Evolutionary conservation across 2,113 vertebrate genomes (phyloP), one percentile per base, ranked within the genome.

Genomic region (Notechis scutatus): DNA sequence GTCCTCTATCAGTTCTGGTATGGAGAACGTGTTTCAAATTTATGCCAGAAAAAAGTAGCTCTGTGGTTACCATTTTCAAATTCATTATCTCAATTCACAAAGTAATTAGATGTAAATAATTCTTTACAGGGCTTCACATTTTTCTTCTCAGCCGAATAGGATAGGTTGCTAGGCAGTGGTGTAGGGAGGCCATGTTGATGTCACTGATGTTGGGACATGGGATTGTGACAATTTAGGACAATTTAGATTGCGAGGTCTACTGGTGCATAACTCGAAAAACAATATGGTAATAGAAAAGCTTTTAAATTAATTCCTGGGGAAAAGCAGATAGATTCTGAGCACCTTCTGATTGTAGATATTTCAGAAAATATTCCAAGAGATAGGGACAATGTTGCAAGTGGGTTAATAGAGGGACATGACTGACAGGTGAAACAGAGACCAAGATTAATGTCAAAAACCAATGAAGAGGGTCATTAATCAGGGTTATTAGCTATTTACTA

Each of bases 1-100:
- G 96, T 98, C 98, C 50, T 98, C 98, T 94, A 99, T 99, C 96
- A 99, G 98, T 96, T 98, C 98, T 96, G 99, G 99, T 99, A 98
- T 90, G 94, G 92, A 91, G 95, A 92, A 86, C 9, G 0, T 39
- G 12, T 55, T 26, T 88, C 50, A 56, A 34, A 56, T n/a, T 92
- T 57, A 39, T 57, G 45, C 34, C 3, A 45, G 57, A 86, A 59
- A 10, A 91, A 42, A 24, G 50, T 42, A 45, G 47, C 14, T 55
- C 85, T 87, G 18, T 2, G 39, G 23, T 8, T 64, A n/a, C 9
- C 52, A 18, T 0, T 29, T 39, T 64, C 20, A 64, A 26, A 34
- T 29, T 29, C 2, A 18, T 14, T 45, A 3, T 47, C 85, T 92
- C 50, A 24, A 34, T 86, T 56, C 54, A 47, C 39, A 47, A 59